Percentiles rank a stretch among this genome's conserved stretches.
These are phyloP conservation scores for Cryptocheilus praepositus DNA, from an alignment of 2,888 invertebrate species.

Conservation along the genomic window DNA sequence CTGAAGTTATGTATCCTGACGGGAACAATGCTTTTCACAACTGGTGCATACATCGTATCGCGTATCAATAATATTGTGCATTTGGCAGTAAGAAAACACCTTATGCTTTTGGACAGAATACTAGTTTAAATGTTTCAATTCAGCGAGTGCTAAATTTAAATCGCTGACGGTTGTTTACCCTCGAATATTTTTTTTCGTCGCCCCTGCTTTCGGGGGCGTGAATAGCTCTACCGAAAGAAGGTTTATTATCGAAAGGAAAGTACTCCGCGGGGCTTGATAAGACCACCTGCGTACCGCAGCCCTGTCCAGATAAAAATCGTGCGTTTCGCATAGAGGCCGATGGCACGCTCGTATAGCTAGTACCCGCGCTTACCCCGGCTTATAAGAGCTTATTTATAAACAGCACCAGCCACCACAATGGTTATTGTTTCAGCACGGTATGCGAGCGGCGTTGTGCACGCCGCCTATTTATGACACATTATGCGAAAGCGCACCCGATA, in stretches of 20 bases:
- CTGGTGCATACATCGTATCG: too few species aligned
- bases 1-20: not conserved
- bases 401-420: slow-evolving; percentile 71
- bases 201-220: too few species aligned
- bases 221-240: too few species aligned
- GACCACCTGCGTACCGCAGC: slow-evolving; percentile 64
- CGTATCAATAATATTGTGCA: too few species aligned
- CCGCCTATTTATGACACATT: slow-evolving; percentile 75
- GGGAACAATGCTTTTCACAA: too few species aligned
- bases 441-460: slow-evolving; percentile 61
- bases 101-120: too few species aligned
- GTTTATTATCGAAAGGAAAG: slow-evolving; percentile 19
- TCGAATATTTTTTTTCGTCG: too few species aligned
- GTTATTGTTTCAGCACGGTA: slow-evolving; percentile 73
- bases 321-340: slow-evolving; percentile 44
- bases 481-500: slow-evolving; percentile 74
- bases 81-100: too few species aligned
- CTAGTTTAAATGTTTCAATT: too few species aligned
- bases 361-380: slow-evolving; percentile 20
- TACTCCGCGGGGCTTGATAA: slow-evolving; percentile 55
- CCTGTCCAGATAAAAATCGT: slow-evolving; percentile 66
- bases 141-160: too few species aligned
- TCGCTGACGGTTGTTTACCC: too few species aligned
- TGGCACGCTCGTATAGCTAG: slow-evolving; percentile 28
- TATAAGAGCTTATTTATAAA: slow-evolving; percentile 70